Conservation (phyloP, 1,140 invertebrate genomes). For the Elymnias hypermnestra region DNA sequence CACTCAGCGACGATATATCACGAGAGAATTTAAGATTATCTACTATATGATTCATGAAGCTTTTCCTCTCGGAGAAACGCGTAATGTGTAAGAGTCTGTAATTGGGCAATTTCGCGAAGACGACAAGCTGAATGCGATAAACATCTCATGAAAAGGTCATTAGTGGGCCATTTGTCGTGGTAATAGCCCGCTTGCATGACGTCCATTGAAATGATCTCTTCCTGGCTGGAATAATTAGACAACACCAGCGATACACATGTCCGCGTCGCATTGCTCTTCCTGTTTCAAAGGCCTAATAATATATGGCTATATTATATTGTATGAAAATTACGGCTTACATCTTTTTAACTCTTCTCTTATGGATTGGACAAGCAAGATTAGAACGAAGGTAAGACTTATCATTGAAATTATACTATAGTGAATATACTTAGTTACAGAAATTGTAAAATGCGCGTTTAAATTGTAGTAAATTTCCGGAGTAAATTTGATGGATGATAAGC, state of each 20-base stretch:
- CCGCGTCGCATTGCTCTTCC: neutral
- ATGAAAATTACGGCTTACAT: neutral
- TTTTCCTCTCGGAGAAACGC: neutral
- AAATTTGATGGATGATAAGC: too few species aligned
- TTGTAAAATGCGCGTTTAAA: too few species aligned
- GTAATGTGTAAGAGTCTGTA: constrained; percentile 25
- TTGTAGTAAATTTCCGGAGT: too few species aligned
- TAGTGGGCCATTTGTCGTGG: constrained; percentile 33
- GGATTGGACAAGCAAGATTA: too few species aligned
- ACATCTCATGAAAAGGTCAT: constrained; percentile 30
- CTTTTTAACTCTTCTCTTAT: too few species aligned
- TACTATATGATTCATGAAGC: neutral
- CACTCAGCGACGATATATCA: neutral
- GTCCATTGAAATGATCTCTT: constrained; percentile 7
- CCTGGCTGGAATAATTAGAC: constrained; percentile 4
- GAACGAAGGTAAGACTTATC: too few species aligned
- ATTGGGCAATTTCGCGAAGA: constrained; percentile 35
- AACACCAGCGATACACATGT: neutral
- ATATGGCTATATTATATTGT: neutral
- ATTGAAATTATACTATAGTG: too few species aligned
- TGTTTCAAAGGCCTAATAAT: neutral
- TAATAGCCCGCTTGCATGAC: constrained; percentile 34
- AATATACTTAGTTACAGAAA: too few species aligned
- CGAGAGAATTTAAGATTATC: neutral
- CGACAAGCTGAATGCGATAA: constrained; percentile 33